These are phyloP conservation scores for Clarias gariepinus DNA, from an alignment of 2,113 vertebrate species.

Conservation along the genomic window DNA sequence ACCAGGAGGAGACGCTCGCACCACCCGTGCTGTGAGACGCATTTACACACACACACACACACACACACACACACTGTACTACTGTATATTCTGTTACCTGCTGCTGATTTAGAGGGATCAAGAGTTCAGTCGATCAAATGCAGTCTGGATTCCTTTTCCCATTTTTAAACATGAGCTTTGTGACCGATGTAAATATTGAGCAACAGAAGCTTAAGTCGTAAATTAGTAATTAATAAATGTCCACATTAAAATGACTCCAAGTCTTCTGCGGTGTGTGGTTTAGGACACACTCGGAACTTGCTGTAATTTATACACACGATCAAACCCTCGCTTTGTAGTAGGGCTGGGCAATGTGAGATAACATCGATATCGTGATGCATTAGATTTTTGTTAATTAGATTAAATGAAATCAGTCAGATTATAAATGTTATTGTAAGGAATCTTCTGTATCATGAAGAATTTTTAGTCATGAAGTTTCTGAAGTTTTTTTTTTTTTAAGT, in stretches of 20 bases:
- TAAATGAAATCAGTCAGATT: too few relatives aligned
- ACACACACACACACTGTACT: neutral
- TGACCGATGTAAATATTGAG: neutral
- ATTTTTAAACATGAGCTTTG: neutral
- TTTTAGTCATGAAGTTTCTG: neutral
- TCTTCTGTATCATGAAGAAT: too few relatives aligned
- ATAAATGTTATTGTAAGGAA: neutral
- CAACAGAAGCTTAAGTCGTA: too few relatives aligned
- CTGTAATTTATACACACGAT: neutral
- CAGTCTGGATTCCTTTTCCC: neutral
- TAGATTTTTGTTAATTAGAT: too few relatives aligned
- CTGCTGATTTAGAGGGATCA: neutral
- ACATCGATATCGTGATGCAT: neutral
- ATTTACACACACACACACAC: neutral
- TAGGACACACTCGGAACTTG: neutral
- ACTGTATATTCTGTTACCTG: neutral
- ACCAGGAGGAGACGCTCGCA: constrained; percentile 92
- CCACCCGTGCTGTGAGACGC: constrained; percentile 88
- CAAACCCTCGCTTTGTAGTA: neutral
- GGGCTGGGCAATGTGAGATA: neutral
- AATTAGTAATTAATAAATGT: neutral
- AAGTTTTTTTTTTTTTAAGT: neutral
- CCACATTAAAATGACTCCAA: neutral
- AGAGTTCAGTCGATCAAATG: neutral
- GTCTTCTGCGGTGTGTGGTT: neutral